Evolutionary conservation across 2,797 vertebrate genomes (phyloP).

Genomic region (Bovichtus variegatus): DNA sequence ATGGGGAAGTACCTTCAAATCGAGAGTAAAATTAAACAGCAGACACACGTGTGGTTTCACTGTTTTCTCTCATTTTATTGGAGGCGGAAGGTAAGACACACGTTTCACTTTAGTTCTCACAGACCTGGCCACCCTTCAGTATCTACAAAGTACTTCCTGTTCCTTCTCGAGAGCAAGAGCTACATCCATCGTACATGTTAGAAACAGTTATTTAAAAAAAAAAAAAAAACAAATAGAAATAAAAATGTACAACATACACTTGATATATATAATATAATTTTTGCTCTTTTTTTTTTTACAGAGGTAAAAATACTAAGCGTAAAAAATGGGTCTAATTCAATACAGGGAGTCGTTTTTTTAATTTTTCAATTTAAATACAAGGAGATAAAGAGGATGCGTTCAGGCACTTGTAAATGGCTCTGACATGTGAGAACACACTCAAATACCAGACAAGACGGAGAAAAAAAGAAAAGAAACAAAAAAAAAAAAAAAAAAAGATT

Average conservation of each 20-base stretch:
- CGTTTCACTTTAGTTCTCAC: slow-evolving; percentile 75
- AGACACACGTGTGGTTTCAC: slow-evolving; percentile 43
- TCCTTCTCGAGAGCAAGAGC: slow-evolving; percentile 90
- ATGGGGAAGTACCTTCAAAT: neutral
- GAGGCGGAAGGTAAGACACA: slow-evolving; percentile 83
- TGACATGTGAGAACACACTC: slow-evolving; percentile 87
- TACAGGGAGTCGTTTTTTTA: slow-evolving; percentile 88
- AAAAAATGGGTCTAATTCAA: slow-evolving; percentile 88
- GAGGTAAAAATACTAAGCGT: slow-evolving; percentile 97
- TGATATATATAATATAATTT: slow-evolving; percentile 92
- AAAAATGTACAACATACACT: slow-evolving; percentile 99
- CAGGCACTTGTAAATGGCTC: slow-evolving; percentile 95
- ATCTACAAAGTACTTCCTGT: slow-evolving; percentile 92
- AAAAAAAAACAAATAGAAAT: slow-evolving; percentile 90
- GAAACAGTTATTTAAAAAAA: slow-evolving; percentile 87
- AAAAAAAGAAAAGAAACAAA: too few species aligned
- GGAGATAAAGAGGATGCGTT: slow-evolving; percentile 88
- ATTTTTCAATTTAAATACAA: slow-evolving; percentile 85
- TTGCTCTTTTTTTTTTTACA: slow-evolving; percentile 89
- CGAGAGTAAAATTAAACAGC: slow-evolving; percentile 33
- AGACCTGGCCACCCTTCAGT: slow-evolving; percentile 78
- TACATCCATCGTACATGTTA: slow-evolving; percentile 96
- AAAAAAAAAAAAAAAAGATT: slow-evolving; percentile 89
- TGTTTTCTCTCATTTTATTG: slow-evolving; percentile 81
- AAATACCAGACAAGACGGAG: slow-evolving; percentile 78